Conservation (phyloP, 1,140 invertebrate species). For the Meloidogyne chitwoodi region DNA sequence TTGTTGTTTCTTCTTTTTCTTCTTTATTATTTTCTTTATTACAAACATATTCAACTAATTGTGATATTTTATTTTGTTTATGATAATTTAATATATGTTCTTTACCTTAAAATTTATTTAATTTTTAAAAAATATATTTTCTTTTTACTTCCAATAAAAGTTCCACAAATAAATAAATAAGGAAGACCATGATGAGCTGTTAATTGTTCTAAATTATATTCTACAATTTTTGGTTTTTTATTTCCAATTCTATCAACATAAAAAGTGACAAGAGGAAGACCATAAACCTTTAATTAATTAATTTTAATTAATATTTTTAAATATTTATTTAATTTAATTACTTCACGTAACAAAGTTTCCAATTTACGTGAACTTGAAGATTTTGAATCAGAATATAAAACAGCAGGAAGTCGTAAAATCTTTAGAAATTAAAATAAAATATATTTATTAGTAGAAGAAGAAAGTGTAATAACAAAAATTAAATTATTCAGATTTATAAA, state of each 20-base stretch:
- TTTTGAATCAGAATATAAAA: slow-evolving; percentile 55
- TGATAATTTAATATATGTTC: slow-evolving; percentile 59
- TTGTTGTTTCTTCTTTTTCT: background rate
- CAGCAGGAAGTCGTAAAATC: slow-evolving; percentile 58
- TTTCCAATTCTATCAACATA: slow-evolving; percentile 56
- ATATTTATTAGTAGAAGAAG: background rate
- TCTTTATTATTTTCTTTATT: background rate
- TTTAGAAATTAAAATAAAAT: slow-evolving; percentile 36
- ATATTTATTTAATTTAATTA: too few relatives aligned
- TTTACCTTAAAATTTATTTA: slow-evolving; percentile 35
- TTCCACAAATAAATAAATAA: slow-evolving; percentile 60
- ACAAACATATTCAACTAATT: slow-evolving; percentile 53
- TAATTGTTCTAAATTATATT: slow-evolving; percentile 51
- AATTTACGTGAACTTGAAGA: slow-evolving; percentile 34
- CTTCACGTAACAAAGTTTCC: slow-evolving; percentile 52
- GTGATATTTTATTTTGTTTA: slow-evolving; percentile 49
- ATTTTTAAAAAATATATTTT: background rate
- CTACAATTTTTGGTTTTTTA: slow-evolving; percentile 43
- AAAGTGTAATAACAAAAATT: too few relatives aligned
- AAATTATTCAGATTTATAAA: background rate
- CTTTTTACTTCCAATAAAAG: slow-evolving; percentile 56
- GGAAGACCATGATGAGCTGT: slow-evolving; percentile 57
- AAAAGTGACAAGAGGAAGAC: slow-evolving; percentile 57
- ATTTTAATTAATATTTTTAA: background rate
- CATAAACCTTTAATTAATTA: slow-evolving; percentile 32